Percentiles rank a stretch among this genome's conserved stretches.
These are phyloP conservation scores for Lacerta bilineata DNA, from an alignment of 2,797 vertebrate genomes.

Conservation along the genomic window DNA sequence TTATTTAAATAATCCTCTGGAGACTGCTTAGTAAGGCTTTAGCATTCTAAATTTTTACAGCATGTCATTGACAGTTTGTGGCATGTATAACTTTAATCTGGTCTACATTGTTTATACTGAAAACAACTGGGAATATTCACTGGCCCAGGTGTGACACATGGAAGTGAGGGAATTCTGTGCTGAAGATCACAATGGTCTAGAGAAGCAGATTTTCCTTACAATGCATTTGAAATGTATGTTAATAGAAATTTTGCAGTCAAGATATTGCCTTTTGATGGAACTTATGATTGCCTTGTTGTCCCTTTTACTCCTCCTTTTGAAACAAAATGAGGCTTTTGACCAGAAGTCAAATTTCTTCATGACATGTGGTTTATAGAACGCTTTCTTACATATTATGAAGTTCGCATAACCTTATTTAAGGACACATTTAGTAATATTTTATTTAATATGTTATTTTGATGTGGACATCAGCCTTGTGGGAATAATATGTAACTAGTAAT, in stretches of 20 bases:
- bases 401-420: neutral
- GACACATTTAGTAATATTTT: neutral
- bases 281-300: neutral
- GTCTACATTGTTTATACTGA: neutral
- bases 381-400: neutral
- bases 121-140: too few relatives aligned
- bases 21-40: too few relatives aligned
- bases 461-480: neutral
- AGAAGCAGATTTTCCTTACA: neutral
- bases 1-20: too few relatives aligned
- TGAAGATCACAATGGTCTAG: too few relatives aligned
- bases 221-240: neutral
- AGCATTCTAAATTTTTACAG: too few relatives aligned
- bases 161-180: too few relatives aligned
- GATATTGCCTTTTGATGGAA: neutral
- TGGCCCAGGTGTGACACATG: too few relatives aligned
- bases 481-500: neutral
- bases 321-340: neutral
- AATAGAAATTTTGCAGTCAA: neutral
- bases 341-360: slow-evolving; percentile 1
- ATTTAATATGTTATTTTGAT: neutral
- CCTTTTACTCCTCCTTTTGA: neutral
- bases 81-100: neutral
- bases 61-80: neutral
- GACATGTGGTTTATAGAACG: neutral